Base-by-base conservation (phyloP, 2,113 vertebrate species). In the Probosciger aterrimus region DNA sequence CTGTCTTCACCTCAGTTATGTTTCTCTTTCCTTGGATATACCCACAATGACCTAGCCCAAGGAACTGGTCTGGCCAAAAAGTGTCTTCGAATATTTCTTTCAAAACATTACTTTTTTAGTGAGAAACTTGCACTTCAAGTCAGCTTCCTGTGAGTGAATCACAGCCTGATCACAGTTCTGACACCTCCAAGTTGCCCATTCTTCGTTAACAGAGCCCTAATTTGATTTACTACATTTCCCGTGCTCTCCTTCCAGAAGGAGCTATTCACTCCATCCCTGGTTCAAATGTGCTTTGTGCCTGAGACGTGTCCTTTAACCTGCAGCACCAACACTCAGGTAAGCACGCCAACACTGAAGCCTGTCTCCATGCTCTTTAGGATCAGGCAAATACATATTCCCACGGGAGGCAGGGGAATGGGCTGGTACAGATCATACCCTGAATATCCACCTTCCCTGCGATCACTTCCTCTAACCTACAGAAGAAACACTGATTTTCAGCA, bases 361-460 rank as follows among this genome's bases (percentile, higher is more conserved):
- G 1, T 53, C 71, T 62, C n/a, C 7, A 1, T 31, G 20, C 18
- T 37, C 14, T 46, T 20, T 28, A 73, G 63, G 28, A 62, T 76
- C 23, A 76, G 67, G 44, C 20, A 80, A 87, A 41, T 0, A 0
- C 3, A 3, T 30, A 46, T 53, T 67, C 63, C 20, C 25, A 55
- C 1, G 3, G 63, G 49, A 80, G 3, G 2, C 2, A 5, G 11
- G 3, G 23, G 53, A 87, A 35, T 0, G 0, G 27, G 17, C 20
- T 2, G 3, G 5, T 75, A 70, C 1, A 6, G 37, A 74, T 20
- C 78, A 20, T 19, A 35, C 30, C 14, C 17, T 43, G 20, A 53
- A 77, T 20, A 83, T 90, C 28, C 63, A 49, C 50, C 44, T 82
- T 81, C 63, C 43, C 49, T 63, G 13, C 9, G 11, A 60, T 63